Evolutionary conservation across 2,797 vertebrate genomes (phyloP), one percentile per base, ranked within the genome.

Genomic region (Pachyuromys duprasi): DNA sequence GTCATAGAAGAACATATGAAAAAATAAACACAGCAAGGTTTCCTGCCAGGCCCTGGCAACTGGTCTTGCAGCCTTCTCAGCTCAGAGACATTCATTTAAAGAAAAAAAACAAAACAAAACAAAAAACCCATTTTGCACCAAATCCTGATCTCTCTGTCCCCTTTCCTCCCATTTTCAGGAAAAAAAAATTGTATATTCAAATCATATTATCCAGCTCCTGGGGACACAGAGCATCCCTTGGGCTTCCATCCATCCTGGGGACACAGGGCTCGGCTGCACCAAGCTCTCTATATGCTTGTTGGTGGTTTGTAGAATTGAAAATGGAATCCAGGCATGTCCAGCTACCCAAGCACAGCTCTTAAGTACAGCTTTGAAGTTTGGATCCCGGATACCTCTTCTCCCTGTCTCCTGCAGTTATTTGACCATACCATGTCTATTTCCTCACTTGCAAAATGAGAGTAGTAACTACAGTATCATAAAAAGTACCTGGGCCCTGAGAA

Each of bases 21-120:
- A 92, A 95, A 93, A 82, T 84, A 94, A 96, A 96, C 95, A 96
- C 42, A 80, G 49, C n/a, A 31, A 28, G 26, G 1, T 93, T 95
- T 91, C 70, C 91, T 74, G 28, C 65, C 63, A 84, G 67, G 60
- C 63, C 45, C 81, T 82, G 83, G 76, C 89, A 67, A 78, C 36
- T 26, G 2, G 11, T 31, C 14, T 11, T 33, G 49, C 81, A 88
- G 17, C n/a, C 63, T 45, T 63, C 45, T 33, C 63, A 11, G 26
- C 76, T 75, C 63, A 67, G 49, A 93, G 63, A 49, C 72, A 33
- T 67, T 72, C 79, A 14, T 20, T 17, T 18, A 53, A 80, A 86
- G 45, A 55, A 0, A 18, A 6, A 15, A 24, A 18, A 28, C 33
- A 33, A n/a, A 62, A 57, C 45, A 57, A n/a, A 31, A 80, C 24